These are phyloP conservation scores for Folsomia manolachei DNA, from an alignment of 2,888 invertebrate genomes.

Conservation along the genomic window DNA sequence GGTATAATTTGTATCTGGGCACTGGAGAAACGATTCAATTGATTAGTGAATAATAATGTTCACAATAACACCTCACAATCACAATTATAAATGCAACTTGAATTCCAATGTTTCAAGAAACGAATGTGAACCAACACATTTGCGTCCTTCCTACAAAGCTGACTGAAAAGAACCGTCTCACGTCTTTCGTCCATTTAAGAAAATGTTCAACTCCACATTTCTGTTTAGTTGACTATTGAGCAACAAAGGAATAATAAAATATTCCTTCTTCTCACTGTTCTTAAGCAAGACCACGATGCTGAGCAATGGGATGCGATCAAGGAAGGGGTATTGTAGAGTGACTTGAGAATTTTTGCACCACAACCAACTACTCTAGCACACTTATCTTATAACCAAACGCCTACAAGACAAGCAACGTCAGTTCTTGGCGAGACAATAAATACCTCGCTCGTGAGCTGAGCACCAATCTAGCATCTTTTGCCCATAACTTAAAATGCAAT, in stretches of 20 bases:
- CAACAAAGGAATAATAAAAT: conserved; percentile 5
- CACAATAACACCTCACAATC: too few species aligned
- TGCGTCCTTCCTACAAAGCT: too few species aligned
- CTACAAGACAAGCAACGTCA: not conserved
- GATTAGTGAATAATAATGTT: too few species aligned
- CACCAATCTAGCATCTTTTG: not conserved
- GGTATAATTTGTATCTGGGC: too few species aligned
- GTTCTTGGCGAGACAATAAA: not conserved
- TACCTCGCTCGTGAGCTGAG: too few species aligned
- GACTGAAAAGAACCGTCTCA: too few species aligned
- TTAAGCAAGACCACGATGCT: not conserved
- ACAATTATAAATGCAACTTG: too few species aligned
- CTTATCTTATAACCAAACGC: not conserved
- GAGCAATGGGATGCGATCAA: not conserved
- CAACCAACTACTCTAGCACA: too few species aligned
- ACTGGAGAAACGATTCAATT: too few species aligned
- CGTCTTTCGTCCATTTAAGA: too few species aligned
- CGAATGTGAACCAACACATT: too few species aligned
- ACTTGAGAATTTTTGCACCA: not conserved
- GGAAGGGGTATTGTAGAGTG: not conserved
- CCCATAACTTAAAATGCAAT: not conserved
- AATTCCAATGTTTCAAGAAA: too few species aligned
- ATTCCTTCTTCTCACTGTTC: not conserved
- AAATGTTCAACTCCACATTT: not conserved
- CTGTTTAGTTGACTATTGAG: conserved; percentile 1